Evolutionary conservation across 2,797 vertebrate genomes (phyloP).

Genomic region (Octomys mimax): DNA sequence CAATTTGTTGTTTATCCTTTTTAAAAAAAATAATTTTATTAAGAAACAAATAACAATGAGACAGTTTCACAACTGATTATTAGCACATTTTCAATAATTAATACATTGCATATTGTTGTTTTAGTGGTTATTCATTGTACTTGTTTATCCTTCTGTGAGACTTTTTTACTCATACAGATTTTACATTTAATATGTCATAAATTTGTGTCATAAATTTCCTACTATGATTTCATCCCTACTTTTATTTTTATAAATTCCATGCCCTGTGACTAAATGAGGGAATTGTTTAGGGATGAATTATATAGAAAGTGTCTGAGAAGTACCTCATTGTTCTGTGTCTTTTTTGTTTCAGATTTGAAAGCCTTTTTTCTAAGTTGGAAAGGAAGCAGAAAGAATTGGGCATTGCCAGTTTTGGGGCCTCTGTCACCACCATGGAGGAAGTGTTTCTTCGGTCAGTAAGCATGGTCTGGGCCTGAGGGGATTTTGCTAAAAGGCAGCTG

Average conservation of each 20-base stretch:
- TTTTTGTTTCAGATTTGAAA: slow-evolving; percentile 93
- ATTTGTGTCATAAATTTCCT: neutral
- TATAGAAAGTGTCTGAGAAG: neutral
- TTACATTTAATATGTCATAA: neutral
- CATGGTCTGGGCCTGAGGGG: accelerated
- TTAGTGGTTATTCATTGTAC: too few relatives aligned
- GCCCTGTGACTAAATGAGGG: neutral
- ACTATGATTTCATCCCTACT: neutral
- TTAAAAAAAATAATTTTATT: too few relatives aligned
- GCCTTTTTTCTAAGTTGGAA: slow-evolving; percentile 97
- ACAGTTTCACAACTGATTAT: too few relatives aligned
- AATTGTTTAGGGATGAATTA: neutral
- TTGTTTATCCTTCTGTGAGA: neutral
- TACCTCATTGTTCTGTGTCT: neutral
- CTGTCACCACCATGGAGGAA: slow-evolving; percentile 99
- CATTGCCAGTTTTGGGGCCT: slow-evolving; percentile 98
- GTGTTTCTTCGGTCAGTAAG: slow-evolving; percentile 95
- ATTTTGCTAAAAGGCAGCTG: neutral
- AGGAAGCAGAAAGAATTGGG: slow-evolving; percentile 95
- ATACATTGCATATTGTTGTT: too few relatives aligned
- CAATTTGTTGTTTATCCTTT: neutral
- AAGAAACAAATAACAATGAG: too few relatives aligned
- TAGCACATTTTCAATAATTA: too few relatives aligned
- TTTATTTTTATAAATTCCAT: neutral
- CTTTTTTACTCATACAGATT: neutral